Evolutionary conservation across 2,888 invertebrate genomes (phyloP).

Genomic region (Brassicogethes aeneus): DNA sequence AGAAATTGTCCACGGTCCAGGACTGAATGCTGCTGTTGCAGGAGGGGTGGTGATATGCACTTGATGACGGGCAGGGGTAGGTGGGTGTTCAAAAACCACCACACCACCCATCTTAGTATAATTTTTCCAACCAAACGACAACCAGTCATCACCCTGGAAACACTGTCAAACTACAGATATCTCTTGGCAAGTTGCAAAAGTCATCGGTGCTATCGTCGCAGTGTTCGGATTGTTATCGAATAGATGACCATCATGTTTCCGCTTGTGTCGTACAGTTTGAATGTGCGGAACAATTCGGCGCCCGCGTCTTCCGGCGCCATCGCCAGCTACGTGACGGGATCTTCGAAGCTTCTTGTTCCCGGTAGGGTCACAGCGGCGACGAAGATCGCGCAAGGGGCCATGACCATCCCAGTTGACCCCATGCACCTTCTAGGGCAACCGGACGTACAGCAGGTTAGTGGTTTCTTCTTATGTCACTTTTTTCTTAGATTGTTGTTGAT

Average conservation of each 20-base stretch:
- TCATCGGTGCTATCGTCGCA: no score
- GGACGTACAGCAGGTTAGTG: conserved; percentile 36
- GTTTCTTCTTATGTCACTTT: no score
- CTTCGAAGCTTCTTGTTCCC: conserved; percentile 32
- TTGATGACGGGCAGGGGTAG: conserved; percentile 25
- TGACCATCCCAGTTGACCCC: conserved; percentile 30
- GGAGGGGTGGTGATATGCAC: conserved; percentile 18
- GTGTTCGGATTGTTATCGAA: neutral
- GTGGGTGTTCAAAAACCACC: conserved; percentile 29
- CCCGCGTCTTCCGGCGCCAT: conserved; percentile 17
- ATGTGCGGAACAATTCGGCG: conserved; percentile 13
- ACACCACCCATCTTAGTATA: conserved; percentile 27
- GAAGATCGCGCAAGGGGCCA: conserved; percentile 33
- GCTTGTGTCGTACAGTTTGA: conserved; percentile 21
- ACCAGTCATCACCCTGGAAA: conserved; percentile 8
- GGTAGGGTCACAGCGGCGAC: conserved; percentile 34
- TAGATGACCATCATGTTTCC: conserved; percentile 28
- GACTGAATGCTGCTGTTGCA: conserved; percentile 24
- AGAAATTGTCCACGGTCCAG: conserved; percentile 16
- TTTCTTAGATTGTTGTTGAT: no score
- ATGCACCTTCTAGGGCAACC: conserved; percentile 29
- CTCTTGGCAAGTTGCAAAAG: no score
- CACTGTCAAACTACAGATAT: conserved; percentile 2
- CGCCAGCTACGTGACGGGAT: conserved; percentile 27
- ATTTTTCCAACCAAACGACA: conserved; percentile 21